Evolutionary conservation across 2,888 invertebrate genomes (phyloP).

Genomic region (Ceramica pisi): DNA sequence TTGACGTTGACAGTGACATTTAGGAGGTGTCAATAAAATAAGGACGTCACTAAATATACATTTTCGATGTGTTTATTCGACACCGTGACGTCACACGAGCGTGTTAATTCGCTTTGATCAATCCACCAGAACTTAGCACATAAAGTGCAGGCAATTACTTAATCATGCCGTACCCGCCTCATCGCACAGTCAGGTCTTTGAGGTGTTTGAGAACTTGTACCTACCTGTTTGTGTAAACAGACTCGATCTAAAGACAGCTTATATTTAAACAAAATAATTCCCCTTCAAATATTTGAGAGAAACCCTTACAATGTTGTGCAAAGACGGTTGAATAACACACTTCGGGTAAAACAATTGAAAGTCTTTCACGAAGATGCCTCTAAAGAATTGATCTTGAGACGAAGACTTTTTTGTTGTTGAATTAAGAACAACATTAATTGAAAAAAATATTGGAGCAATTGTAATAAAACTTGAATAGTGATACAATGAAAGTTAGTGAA

Average conservation of each 20-base stretch:
- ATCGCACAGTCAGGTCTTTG: constrained; percentile 40
- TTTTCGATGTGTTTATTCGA: constrained; percentile 28
- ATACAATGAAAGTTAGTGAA: no score
- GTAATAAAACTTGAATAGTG: no score
- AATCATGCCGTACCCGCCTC: constrained; percentile 43
- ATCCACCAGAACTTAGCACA: constrained; percentile 43
- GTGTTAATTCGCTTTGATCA: constrained; percentile 54
- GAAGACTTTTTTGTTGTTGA: no score
- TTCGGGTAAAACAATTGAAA: not conserved
- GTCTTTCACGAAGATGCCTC: not conserved
- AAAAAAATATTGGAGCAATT: no score
- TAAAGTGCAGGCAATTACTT: constrained; percentile 54
- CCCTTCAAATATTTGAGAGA: constrained; percentile 45
- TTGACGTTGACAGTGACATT: not conserved
- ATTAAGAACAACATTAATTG: no score
- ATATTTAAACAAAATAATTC: constrained; percentile 48
- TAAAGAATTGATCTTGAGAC: no score
- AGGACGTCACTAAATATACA: not conserved
- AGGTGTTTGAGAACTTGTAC: constrained; percentile 34
- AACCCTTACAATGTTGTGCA: constrained; percentile 14
- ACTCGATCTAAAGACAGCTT: constrained; percentile 25
- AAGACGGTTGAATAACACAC: constrained; percentile 20
- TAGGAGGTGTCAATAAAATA: constrained; percentile 1
- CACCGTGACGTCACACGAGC: constrained; percentile 13
- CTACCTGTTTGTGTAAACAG: constrained; percentile 33